Evolutionary conservation across 2,888 invertebrate genomes (phyloP), one percentile per base, ranked within the genome.

Genomic region (Allacma fusca): DNA sequence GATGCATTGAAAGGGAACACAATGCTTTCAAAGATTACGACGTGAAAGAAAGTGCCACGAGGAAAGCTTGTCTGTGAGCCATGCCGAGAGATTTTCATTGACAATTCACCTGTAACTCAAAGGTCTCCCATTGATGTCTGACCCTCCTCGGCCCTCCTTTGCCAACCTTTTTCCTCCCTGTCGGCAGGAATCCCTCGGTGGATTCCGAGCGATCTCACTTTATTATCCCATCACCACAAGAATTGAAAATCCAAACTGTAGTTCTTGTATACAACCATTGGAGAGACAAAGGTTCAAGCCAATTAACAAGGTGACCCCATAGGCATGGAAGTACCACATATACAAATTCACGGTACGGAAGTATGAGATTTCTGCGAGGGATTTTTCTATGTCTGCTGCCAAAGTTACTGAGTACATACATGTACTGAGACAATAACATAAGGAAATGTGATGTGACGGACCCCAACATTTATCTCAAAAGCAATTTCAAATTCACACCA

Each of bases 111-210:
- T 75, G 68, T 69, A 34, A 16, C 34, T 67, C 69, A 68, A 75
- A 75, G 72, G 71, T 28, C 69, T 78, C 73, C 76, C 78, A 75
- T 78, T 78, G 77, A 81, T 77, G 78, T 65, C 75, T 78, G 79
- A 79, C 80, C 81, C 81, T 80, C 83, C 82, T 76, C 76, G 80
- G 62, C 79, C 83, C 80, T 80, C 84, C 83, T 81, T 78, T 81
- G 68, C 83, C 82, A 74, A 83, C 84, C 82, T 83, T 78, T 80
- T 81, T 80, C 82, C 82, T 75, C 84, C 83, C 81, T 67, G 78
- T 62, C 81, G 62, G 69, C 81, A 75, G 81, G 81, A 78, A 75
- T 73, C 81, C 80, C 80, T 78, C 73, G 75, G 73, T 79, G 80
- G 77, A 78, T 70, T 72, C 44, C 72, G 43, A 80, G 65, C 82